Evolutionary conservation across 2,797 vertebrate genomes (phyloP).

Genomic region (Poecilia velifera): DNA sequence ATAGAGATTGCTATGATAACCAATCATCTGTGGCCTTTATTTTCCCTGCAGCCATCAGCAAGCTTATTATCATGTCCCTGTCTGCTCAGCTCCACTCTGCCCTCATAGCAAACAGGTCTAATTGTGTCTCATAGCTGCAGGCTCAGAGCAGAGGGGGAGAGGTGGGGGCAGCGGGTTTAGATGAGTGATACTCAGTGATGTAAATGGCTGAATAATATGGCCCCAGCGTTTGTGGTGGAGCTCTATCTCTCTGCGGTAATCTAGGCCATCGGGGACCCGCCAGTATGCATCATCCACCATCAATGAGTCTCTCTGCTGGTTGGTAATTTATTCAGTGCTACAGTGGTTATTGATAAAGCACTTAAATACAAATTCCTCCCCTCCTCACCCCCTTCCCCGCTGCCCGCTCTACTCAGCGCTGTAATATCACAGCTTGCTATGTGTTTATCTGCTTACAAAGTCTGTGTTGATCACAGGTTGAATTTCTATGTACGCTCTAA

Average conservation of each 20-base stretch:
- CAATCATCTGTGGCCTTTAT: constrained; percentile 64
- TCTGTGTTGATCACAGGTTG: constrained; percentile 41
- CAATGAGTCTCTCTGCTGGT: constrained; percentile 79
- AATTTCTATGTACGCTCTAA: constrained; percentile 25
- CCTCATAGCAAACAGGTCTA: constrained; percentile 81
- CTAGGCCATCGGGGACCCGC: constrained; percentile 79
- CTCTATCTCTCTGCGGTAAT: constrained; percentile 79
- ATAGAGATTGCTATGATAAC: constrained; percentile 62
- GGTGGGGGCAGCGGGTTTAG: constrained; percentile 50
- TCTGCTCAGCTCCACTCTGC: constrained; percentile 72
- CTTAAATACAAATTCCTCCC: constrained; percentile 79
- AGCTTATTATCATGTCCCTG: constrained; percentile 78
- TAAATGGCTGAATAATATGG: constrained; percentile 85
- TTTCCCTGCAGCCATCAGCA: constrained; percentile 72
- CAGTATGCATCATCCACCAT: constrained; percentile 75
- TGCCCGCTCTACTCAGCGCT: constrained; percentile 75
- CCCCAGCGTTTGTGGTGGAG: constrained; percentile 71
- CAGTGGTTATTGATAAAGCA: constrained; percentile 88
- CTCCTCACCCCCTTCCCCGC: constrained; percentile 44
- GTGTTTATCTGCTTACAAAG: constrained; percentile 56
- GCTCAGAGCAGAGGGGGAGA: constrained; percentile 52
- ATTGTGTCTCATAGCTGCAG: constrained; percentile 75
- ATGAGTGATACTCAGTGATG: constrained; percentile 79
- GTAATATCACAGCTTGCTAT: constrained; percentile 74
- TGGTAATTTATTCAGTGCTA: constrained; percentile 86